Evolutionary conservation across 2,113 vertebrate species (phyloP), one percentile per base, ranked within the genome.

Genomic region (Piprites chloris): DNA sequence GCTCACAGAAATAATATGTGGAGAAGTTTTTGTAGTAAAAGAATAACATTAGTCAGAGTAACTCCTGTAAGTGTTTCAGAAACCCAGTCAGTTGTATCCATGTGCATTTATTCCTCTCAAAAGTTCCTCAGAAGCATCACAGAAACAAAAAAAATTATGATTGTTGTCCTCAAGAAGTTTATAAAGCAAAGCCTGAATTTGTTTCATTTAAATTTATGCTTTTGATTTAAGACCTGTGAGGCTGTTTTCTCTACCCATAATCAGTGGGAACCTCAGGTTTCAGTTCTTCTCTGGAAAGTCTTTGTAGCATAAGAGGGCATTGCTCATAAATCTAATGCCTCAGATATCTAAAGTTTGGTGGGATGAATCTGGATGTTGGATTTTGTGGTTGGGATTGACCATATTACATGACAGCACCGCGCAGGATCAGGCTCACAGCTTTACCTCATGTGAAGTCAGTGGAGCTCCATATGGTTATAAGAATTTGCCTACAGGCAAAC

Each of bases 401-500:
- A 26, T 24, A 41, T 46, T 82, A 30, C 23, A 11, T 11, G 42
- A 44, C 9, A 41, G 7, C 0, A 3, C 22, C 49, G 24, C 6
- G n/a, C 32, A 65, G 77, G 73, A 94, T 95, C 52, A 82, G 56
- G 16, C 7, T 86, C 35, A 53, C 73, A 58, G 65, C 28, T 84
- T 65, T 89, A 76, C 49, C 53, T 84, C 85, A 11, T 72, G 52
- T 90, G 80, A 92, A 94, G 73, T 81, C 89, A 79, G 32, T 56
- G 28, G 62, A 95, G 71, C 32, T 96, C 89, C 93, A 93, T 94
- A 95, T 91, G 93, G 93, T 87, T 94, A 13, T 61, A 89, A 79
- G 62, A 76, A n/a, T 95, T 94, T 95, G 62, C 93, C 94, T 78
- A 93, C 88, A 93, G 92, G 92, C 85, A 89, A 75, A 62, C 67